phyloP scores from a whole-genome alignment of 2,113 vertebrate genomes.

The Etia nguti region DNA sequence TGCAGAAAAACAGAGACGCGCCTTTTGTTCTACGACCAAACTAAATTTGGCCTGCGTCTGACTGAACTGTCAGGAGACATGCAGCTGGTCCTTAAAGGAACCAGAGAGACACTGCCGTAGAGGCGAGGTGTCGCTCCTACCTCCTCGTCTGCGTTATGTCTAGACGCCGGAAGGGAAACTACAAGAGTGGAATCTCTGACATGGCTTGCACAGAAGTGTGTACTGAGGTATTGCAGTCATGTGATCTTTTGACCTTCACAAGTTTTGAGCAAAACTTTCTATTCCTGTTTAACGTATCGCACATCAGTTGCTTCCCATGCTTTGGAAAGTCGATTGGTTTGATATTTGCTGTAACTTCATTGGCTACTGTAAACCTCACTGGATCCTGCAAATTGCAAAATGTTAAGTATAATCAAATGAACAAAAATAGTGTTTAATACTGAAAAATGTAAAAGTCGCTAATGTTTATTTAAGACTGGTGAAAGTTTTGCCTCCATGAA shows the following conservation, averaged over 20 bases:
- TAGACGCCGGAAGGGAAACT: neutral
- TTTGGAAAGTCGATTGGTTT: neutral
- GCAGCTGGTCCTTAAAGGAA: neutral
- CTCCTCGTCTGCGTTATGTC: constrained; percentile 33
- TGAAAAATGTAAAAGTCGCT: neutral
- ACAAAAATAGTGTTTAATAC: neutral
- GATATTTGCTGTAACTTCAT: neutral
- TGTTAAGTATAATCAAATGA: neutral
- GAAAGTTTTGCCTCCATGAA: neutral
- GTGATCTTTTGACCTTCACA: neutral
- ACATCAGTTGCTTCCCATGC: neutral
- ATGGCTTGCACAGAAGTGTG: neutral
- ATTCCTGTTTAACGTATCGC: neutral
- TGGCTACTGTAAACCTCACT: neutral
- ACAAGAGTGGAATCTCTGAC: neutral
- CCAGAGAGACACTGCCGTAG: neutral
- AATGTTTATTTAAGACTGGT: neutral
- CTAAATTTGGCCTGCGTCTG: constrained; percentile 38
- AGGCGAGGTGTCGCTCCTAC: neutral
- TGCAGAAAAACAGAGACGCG: neutral
- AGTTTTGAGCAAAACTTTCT: neutral
- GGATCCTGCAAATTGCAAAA: neutral
- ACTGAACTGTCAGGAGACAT: constrained; percentile 5
- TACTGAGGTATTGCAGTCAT: neutral
- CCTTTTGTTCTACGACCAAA: constrained; percentile 32